These are phyloP conservation scores for Rhamphomyia laevipes DNA, from an alignment of 2,888 invertebrate species.

Conservation along the genomic window DNA sequence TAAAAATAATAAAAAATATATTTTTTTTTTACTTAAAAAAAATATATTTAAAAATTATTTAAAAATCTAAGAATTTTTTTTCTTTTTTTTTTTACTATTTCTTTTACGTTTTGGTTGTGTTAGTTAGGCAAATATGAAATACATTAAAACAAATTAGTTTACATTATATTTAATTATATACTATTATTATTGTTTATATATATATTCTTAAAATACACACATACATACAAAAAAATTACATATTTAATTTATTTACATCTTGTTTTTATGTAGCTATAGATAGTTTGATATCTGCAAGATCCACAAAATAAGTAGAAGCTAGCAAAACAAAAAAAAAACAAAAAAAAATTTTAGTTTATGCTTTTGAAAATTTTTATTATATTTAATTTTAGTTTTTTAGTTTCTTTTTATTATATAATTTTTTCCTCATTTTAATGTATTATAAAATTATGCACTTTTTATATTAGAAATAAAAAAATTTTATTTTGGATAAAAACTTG, in stretches of 20 bases:
- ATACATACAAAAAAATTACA: not conserved
- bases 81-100: constrained; percentile 1
- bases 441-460: too few relatives aligned
- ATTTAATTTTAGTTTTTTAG: too few relatives aligned
- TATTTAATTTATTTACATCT: too few relatives aligned
- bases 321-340: not conserved
- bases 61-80: not conserved
- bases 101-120: constrained; percentile 1
- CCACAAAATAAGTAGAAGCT: too few relatives aligned
- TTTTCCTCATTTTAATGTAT: too few relatives aligned
- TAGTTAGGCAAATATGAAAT: not conserved
- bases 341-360: not conserved
- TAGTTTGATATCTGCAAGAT: too few relatives aligned
- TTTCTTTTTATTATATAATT: too few relatives aligned
- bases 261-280: too few relatives aligned
- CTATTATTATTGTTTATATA: not conserved
- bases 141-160: not conserved
- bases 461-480: too few relatives aligned
- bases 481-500: too few relatives aligned
- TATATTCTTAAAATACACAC: not conserved
- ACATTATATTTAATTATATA: too few relatives aligned
- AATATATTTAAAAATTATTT: not conserved
- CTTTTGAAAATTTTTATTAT: too few relatives aligned
- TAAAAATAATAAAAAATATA: not conserved
- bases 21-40: not conserved